Evolutionary conservation across 2,113 vertebrate genomes (phyloP), one percentile per base, ranked within the genome.

Genomic region (Ornithorhynchus anatinus): DNA sequence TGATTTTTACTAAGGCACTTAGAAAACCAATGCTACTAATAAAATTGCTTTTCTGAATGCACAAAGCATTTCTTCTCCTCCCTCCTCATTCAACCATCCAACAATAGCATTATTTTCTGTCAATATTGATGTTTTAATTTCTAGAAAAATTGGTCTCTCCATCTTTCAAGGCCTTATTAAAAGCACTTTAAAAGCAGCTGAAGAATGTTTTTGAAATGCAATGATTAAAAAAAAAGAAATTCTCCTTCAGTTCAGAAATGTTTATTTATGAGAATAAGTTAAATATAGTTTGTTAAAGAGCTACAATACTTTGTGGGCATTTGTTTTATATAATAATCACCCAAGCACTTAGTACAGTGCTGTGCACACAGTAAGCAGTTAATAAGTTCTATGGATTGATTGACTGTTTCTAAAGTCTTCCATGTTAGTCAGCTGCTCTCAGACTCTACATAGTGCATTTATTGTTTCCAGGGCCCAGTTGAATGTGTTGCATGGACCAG

Each of bases 351-450:
- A n/a, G n/a, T n/a, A n/a, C n/a, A n/a, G n/a, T n/a, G n/a, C n/a
- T n/a, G n/a, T n/a, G n/a, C n/a, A n/a, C n/a, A n/a, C n/a, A n/a
- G n/a, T n/a, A n/a, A n/a, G n/a, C n/a, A n/a, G n/a, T n/a, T n/a
- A n/a, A n/a, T n/a, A n/a, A n/a, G n/a, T n/a, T n/a, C n/a, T n/a
- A n/a, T n/a, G n/a, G n/a, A n/a, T n/a, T n/a, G n/a, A n/a, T n/a
- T n/a, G n/a, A n/a, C n/a, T n/a, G n/a, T n/a, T n/a, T n/a, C n/a
- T n/a, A 82, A 79, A 39, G 79, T 66, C 62, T 69, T 77, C 68
- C 80, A 0, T 84, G 52, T 83, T 67, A 89, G 62, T 20, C 60
- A 88, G 38, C 35, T 82, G 20, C 71, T 80, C 40, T 65, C 61
- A 57, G 50, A 88, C 79, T 56, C 66, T 82, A 32, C n/a, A 77